Evolutionary conservation across 1,140 invertebrate genomes (phyloP).

Genomic region (Asobara japonica): DNA sequence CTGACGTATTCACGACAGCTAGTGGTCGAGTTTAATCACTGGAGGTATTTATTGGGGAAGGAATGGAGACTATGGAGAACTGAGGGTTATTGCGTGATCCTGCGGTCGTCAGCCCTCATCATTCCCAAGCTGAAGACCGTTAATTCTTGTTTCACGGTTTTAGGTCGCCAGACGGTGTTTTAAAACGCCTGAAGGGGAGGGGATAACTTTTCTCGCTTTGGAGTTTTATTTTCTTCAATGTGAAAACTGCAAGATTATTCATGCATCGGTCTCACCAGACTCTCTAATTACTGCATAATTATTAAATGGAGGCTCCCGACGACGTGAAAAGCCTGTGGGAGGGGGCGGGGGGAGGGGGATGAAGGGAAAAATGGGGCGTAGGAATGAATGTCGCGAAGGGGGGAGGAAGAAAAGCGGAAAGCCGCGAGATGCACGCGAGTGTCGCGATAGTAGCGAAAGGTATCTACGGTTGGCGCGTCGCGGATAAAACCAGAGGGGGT

Average conservation of each 20-base stretch:
- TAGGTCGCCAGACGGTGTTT: not conserved
- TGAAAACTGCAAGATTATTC: conserved; percentile 32
- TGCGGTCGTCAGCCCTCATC: not conserved
- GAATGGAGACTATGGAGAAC: no score
- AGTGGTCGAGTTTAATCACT: conserved; percentile 29
- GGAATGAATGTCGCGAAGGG: conserved; percentile 18
- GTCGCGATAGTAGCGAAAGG: conserved; percentile 19
- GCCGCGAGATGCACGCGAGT: conserved; percentile 17
- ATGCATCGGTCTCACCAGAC: conserved; percentile 36
- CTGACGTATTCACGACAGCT: conserved; percentile 1
- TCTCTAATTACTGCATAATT: conserved; percentile 37
- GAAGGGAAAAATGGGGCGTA: not conserved
- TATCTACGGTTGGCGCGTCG: conserved; percentile 32
- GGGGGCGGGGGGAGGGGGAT: not conserved
- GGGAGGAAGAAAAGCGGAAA: conserved; percentile 17
- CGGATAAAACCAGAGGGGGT: conserved; percentile 16
- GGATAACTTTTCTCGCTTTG: not conserved
- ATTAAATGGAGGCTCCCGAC: conserved; percentile 31
- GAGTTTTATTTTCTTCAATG: not conserved
- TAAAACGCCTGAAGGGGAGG: not conserved
- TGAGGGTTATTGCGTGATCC: not conserved
- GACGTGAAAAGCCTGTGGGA: not conserved
- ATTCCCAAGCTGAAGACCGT: not conserved
- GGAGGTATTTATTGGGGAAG: conserved; percentile 26
- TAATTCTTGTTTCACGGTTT: not conserved